Conservation (phyloP, 2,113 vertebrate genomes). For the Nematolebias whitei region DNA sequence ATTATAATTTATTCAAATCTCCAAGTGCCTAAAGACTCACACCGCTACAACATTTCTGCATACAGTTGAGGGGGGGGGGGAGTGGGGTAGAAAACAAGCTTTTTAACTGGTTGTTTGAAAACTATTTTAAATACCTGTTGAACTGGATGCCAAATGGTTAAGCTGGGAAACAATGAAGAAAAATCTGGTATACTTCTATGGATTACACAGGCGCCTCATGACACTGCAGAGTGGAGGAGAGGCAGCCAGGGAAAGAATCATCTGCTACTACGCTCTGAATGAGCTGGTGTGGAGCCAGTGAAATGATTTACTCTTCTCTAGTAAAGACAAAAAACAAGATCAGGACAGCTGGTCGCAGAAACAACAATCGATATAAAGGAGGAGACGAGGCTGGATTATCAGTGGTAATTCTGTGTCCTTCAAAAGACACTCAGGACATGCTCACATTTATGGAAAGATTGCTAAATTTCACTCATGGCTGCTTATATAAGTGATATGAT, state of each 20-base stretch:
- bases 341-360: slow-evolving; percentile 2
- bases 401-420: background rate
- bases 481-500: slow-evolving; percentile 15
- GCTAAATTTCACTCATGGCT: background rate
- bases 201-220: too few relatives aligned
- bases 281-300: slow-evolving; percentile 16
- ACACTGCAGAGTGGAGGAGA: slow-evolving; percentile 29
- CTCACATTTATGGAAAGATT: background rate
- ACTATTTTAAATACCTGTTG: background rate
- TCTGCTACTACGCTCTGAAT: background rate
- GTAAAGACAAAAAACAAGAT: slow-evolving; percentile 26
- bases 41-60: background rate
- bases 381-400: slow-evolving; percentile 10
- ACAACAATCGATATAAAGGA: slow-evolving; percentile 11
- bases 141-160: background rate
- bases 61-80: too few relatives aligned
- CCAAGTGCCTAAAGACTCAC: too few relatives aligned
- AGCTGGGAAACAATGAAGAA: background rate
- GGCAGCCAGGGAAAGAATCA: slow-evolving; percentile 22
- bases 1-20: too few relatives aligned
- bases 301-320: slow-evolving; percentile 11
- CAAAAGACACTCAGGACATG: slow-evolving; percentile 1
- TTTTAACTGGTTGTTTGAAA: background rate
- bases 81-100: background rate
- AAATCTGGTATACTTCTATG: slow-evolving; percentile 7